Conservation (phyloP, 2,888 invertebrate genomes). For the Phasia obesa region DNA sequence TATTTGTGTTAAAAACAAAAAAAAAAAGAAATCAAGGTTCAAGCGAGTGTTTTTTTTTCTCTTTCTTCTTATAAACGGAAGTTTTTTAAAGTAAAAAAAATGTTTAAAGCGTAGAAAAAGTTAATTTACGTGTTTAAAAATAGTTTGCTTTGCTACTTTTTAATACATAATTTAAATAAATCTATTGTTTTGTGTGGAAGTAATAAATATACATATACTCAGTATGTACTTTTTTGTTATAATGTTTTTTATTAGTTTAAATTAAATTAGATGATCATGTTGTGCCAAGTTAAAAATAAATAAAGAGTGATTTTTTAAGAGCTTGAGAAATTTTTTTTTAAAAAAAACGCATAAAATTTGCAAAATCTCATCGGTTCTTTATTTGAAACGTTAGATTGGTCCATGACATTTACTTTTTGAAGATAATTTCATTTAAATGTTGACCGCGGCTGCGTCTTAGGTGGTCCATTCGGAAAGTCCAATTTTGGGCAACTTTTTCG, state of each 20-base stretch:
- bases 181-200: conserved; percentile 28
- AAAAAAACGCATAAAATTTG: no score
- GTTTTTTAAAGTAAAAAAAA: neutral
- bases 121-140: conserved; percentile 7
- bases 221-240: neutral
- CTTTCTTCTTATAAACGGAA: conserved; percentile 28
- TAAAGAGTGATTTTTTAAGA: no score
- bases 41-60: conserved; percentile 29
- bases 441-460: no score
- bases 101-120: conserved; percentile 9
- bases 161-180: conserved; percentile 22
- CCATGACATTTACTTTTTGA: no score
- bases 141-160: conserved; percentile 9
- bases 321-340: no score
- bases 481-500: no score
- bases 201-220: no score
- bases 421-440: no score
- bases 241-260: conserved; percentile 13
- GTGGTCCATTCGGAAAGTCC: no score
- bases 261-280: conserved; percentile 31
- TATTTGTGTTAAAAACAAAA: conserved; percentile 45
- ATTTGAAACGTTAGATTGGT: no score
- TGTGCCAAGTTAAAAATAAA: conserved; percentile 4
- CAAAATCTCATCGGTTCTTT: no score
- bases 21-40: conserved; percentile 65